phyloP scores from a whole-genome alignment of 1,140 invertebrate genomes.

The Trichonephila inaurata region DNA sequence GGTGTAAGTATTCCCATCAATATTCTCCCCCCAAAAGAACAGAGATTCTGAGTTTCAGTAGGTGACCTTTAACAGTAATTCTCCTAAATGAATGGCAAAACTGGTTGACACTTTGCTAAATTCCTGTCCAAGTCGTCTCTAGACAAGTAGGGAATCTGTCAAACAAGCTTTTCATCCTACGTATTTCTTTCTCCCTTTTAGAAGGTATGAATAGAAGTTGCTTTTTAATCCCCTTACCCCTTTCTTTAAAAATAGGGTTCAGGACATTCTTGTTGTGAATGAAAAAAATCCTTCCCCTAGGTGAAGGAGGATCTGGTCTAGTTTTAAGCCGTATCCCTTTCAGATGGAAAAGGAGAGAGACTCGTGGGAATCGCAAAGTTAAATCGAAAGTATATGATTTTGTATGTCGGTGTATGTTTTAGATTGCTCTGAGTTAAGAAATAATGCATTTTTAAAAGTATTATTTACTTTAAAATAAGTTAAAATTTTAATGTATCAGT shows the following conservation, averaged over 20 bases:
- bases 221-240: neutral
- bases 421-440: neutral
- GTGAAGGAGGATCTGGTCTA: neutral
- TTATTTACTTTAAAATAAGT: too few relatives aligned
- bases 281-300: neutral
- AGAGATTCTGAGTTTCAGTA: too few relatives aligned
- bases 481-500: too few relatives aligned
- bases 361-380: neutral
- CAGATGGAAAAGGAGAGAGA: constrained; percentile 4
- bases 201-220: neutral
- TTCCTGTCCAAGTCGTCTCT: neutral
- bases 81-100: neutral
- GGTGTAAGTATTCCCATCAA: too few relatives aligned
- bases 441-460: too few relatives aligned
- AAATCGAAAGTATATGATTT: neutral
- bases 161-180: neutral
- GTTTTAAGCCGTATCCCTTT: neutral
- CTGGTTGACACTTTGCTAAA: neutral
- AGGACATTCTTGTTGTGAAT: neutral
- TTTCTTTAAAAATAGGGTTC: constrained; percentile 48
- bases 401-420: neutral
- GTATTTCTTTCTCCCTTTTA: neutral
- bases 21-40: too few relatives aligned
- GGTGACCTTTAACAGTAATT: neutral
- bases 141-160: neutral